phyloP scores from a whole-genome alignment of 2,113 vertebrate species.

The Bos javanicus region DNA sequence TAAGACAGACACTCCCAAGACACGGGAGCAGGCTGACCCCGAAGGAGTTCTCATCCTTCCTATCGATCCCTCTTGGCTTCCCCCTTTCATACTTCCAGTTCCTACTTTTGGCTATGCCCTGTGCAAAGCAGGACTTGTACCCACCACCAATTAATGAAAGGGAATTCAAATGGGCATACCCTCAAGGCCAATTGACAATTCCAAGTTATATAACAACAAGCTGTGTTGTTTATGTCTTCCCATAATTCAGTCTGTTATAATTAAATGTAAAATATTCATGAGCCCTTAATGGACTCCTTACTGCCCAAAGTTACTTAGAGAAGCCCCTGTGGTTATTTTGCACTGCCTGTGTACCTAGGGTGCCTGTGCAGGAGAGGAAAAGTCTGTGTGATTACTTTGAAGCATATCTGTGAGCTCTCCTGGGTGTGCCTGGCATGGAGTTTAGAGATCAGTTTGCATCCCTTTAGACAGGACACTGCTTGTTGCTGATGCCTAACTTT shows the following conservation, averaged over 20 bases:
- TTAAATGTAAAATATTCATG: background rate
- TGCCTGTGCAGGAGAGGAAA: background rate
- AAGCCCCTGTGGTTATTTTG: background rate
- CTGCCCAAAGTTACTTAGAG: background rate
- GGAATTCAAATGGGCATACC: background rate
- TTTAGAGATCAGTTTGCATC: background rate
- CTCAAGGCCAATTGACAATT: background rate
- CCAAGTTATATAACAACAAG: background rate
- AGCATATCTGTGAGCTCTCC: background rate
- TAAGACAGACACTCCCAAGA: background rate
- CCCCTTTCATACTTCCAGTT: background rate
- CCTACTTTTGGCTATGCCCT: background rate
- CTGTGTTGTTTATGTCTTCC: background rate
- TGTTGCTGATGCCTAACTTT: background rate
- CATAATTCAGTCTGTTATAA: background rate
- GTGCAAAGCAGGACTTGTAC: background rate
- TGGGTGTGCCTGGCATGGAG: background rate
- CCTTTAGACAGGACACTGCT: background rate
- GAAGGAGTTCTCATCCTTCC: background rate
- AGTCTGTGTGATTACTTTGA: background rate
- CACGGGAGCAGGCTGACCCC: background rate
- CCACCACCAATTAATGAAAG: background rate
- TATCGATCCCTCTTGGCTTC: background rate
- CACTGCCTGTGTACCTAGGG: background rate
- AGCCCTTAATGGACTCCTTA: background rate